Conservation (phyloP, 2,113 vertebrate genomes). For the Colius striatus region DNA sequence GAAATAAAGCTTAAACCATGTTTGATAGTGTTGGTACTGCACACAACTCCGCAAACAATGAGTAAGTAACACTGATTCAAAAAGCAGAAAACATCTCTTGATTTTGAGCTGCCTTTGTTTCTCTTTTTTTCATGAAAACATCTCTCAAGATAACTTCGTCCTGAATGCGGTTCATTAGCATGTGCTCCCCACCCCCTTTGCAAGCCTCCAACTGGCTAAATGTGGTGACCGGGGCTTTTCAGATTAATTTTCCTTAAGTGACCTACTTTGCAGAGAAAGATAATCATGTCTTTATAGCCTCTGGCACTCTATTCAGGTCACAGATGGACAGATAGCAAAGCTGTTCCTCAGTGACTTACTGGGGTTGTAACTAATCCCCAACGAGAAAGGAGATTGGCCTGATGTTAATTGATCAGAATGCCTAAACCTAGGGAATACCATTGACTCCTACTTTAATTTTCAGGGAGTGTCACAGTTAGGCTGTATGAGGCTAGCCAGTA, state of each 20-base stretch:
- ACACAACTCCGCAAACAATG: not conserved
- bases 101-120: conserved; percentile 27
- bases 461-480: not conserved
- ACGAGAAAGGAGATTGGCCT: not conserved
- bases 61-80: not conserved
- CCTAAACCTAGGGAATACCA: conserved; percentile 12
- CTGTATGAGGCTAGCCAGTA: not conserved
- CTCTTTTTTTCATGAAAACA: conserved; percentile 5
- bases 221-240: conserved; percentile 54
- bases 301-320: conserved; percentile 66
- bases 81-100: conserved; percentile 8
- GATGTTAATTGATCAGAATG: conserved; percentile 48
- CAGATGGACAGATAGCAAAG: conserved; percentile 58
- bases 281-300: conserved; percentile 63
- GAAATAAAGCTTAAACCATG: not conserved
- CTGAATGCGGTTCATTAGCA: conserved; percentile 14
- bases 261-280: conserved; percentile 68
- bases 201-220: conserved; percentile 41
- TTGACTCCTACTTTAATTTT: conserved; percentile 25
- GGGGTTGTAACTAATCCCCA: conserved; percentile 52
- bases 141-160: conserved; percentile 13
- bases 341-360: conserved; percentile 52
- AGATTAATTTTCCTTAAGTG: conserved; percentile 70
- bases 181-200: not conserved
- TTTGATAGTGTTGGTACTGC: not conserved